phyloP scores from a whole-genome alignment of 2,113 vertebrate genomes.

The Machaerirhynchus nigripectus region DNA sequence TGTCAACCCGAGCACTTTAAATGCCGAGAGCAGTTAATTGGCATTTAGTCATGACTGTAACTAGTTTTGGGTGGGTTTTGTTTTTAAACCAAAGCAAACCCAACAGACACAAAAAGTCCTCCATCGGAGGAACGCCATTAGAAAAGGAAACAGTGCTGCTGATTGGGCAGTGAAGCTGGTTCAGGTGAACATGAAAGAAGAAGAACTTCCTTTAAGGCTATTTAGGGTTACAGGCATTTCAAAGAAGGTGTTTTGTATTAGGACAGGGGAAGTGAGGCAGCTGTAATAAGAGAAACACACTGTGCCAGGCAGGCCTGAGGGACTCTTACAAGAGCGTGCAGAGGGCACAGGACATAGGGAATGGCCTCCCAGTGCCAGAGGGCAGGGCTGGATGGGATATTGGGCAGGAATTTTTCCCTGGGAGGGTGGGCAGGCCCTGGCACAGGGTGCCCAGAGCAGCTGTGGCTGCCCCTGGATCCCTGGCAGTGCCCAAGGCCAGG shows the following conservation, averaged over 20 bases:
- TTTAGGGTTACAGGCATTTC: not conserved
- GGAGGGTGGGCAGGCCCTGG: not conserved
- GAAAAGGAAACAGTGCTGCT: not conserved
- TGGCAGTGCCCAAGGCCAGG: not conserved
- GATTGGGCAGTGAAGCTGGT: not conserved
- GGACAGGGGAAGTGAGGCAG: not conserved
- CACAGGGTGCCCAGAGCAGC: not conserved
- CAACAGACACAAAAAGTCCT: not conserved
- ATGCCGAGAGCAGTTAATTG: not conserved
- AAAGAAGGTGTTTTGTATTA: not conserved
- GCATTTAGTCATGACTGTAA: not conserved
- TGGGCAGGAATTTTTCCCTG: not conserved
- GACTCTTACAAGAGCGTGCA: not conserved
- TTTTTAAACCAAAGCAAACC: not conserved
- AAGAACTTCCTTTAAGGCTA: not conserved
- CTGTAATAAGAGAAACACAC: not conserved
- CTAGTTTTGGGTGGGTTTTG: no score
- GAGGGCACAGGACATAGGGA: not conserved
- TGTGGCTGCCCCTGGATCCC: not conserved
- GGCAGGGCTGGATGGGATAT: accelerated
- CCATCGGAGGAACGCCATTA: not conserved
- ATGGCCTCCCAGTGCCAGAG: not conserved
- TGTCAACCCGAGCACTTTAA: not conserved
- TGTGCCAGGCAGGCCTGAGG: not conserved
- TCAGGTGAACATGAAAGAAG: not conserved